Conservation (phyloP, 1,140 invertebrate species). For the fruit fly (Drosophila melanogaster) region DNA sequence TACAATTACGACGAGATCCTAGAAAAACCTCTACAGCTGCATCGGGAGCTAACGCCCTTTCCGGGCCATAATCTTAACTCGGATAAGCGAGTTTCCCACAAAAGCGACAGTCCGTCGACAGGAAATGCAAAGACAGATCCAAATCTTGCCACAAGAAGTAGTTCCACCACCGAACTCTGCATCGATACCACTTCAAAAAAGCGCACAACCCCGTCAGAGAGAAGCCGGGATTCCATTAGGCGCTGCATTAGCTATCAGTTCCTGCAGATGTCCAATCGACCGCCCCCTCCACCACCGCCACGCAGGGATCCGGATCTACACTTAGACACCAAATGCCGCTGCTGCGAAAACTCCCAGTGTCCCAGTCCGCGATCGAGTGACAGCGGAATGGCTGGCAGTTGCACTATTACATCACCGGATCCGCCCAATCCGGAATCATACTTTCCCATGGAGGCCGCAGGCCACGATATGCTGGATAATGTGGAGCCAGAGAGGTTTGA, state of each 20-base stretch:
- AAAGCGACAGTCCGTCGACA: slow-evolving; percentile 56
- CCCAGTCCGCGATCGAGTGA: slow-evolving; percentile 90
- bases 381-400: slow-evolving; percentile 91
- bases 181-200: slow-evolving; percentile 50
- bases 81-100: slow-evolving; percentile 63
- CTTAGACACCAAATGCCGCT: slow-evolving; percentile 85
- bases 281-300: slow-evolving; percentile 18
- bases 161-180: slow-evolving; percentile 66
- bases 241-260: slow-evolving; percentile 86
- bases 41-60: slow-evolving; percentile 60
- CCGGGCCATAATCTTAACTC: slow-evolving; percentile 25
- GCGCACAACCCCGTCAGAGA: not conserved
- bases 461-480: slow-evolving; percentile 48
- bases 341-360: slow-evolving; percentile 86
- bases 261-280: slow-evolving; percentile 72
- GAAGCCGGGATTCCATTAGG: slow-evolving; percentile 64
- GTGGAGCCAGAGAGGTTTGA: slow-evolving; percentile 71
- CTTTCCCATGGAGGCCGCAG: slow-evolving; percentile 14
- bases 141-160: slow-evolving; percentile 25
- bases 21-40: slow-evolving; percentile 80
- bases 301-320: slow-evolving; percentile 48
- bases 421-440: slow-evolving; percentile 73
- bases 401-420: slow-evolving; percentile 89
- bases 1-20: slow-evolving; percentile 82
- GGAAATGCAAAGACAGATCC: slow-evolving; percentile 25